Percentiles rank a stretch among this genome's conserved stretches.
Evolutionary conservation across 2,888 invertebrate genomes (phyloP).

Genomic region (Harpalus rufipes): DNA sequence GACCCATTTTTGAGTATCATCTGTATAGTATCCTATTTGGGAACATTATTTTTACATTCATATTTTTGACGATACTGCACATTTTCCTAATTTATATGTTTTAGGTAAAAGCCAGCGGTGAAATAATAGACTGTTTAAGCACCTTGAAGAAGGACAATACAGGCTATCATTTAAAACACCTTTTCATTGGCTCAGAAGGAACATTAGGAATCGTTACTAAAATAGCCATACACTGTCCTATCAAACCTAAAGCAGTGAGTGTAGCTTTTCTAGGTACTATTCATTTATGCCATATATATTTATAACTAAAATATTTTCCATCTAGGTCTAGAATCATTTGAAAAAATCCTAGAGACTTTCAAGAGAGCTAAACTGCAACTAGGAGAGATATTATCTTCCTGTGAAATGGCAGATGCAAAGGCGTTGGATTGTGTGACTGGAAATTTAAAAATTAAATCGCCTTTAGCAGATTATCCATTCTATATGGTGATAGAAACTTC

Average conservation of each 20-base stretch:
- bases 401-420: conserved; percentile 93
- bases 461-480: conserved; percentile 85
- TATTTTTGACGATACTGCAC: too few species aligned
- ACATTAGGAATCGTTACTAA: conserved; percentile 96
- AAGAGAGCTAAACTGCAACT: conserved; percentile 86
- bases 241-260: conserved; percentile 88
- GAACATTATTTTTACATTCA: too few species aligned
- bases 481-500: conserved; percentile 93
- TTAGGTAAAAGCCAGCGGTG: conserved; percentile 91
- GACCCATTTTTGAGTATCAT: too few species aligned
- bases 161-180: conserved; percentile 96
- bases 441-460: conserved; percentile 82
- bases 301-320: conserved; percentile 65
- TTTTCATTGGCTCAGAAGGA: conserved; percentile 99
- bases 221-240: conserved; percentile 93
- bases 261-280: conserved; percentile 91
- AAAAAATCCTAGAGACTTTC: conserved; percentile 87
- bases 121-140: conserved; percentile 90
- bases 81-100: conserved; percentile 55
- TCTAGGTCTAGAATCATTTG: conserved; percentile 87
- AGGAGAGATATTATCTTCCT: conserved; percentile 96
- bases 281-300: conserved; percentile 16
- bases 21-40: too few species aligned
- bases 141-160: conserved; percentile 97
- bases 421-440: conserved; percentile 84